phyloP scores from a whole-genome alignment of 1,140 invertebrate species.

The Dreissena polymorpha region DNA sequence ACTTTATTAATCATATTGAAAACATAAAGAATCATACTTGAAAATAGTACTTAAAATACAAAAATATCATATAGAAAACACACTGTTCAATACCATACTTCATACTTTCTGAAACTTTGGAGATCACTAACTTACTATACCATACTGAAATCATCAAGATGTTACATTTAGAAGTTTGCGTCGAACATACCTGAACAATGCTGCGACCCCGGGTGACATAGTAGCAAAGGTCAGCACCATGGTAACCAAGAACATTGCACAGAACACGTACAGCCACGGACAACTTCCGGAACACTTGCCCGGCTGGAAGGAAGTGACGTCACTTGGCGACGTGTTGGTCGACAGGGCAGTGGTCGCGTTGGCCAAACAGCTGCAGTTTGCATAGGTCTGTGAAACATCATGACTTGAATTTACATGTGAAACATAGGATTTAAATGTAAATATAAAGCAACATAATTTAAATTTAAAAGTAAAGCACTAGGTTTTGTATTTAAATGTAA shows the following conservation, averaged over 20 bases:
- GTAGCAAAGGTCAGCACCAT: constrained; percentile 89
- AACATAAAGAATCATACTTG: no score
- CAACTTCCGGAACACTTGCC: constrained; percentile 85
- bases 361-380: constrained; percentile 51
- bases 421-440: background rate
- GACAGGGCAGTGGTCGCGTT: background rate
- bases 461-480: no score
- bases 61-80: background rate
- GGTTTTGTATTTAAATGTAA: no score
- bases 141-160: background rate
- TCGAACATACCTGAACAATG: constrained; percentile 84
- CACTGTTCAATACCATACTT: background rate
- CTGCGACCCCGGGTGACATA: constrained; percentile 88
- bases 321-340: constrained; percentile 58
- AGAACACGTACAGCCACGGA: constrained; percentile 84
- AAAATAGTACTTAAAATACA: no score
- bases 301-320: constrained; percentile 80
- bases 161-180: background rate
- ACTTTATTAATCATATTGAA: no score
- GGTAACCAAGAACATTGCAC: constrained; percentile 85
- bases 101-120: no score
- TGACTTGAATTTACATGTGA: no score
- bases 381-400: constrained; percentile 47
- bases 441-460: no score
- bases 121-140: no score